Percentiles rank a stretch among this genome's conserved stretches.
phyloP scores from a whole-genome alignment of 2,797 vertebrate species.

The Sebastes matsubarae region DNA sequence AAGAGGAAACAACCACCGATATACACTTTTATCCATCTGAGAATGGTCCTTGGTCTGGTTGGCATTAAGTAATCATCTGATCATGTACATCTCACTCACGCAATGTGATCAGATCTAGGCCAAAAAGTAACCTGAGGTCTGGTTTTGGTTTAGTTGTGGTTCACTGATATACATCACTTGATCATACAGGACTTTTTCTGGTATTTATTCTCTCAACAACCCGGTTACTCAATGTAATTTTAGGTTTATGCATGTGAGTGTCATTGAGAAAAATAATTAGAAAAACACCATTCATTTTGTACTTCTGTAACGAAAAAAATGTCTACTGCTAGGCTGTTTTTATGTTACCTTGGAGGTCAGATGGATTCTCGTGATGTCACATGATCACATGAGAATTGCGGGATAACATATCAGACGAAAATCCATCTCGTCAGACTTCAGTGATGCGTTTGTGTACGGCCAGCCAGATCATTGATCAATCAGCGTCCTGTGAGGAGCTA shows the following conservation, averaged over 20 bases:
- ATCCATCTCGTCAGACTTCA: no score
- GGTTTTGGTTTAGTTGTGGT: conserved; percentile 24
- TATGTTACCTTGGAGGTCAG: no score
- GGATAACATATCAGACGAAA: no score
- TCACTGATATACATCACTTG: not conserved
- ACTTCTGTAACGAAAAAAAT: not conserved
- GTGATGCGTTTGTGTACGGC: not conserved
- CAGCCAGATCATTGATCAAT: not conserved
- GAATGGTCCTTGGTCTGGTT: conserved; percentile 11
- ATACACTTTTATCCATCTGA: conserved; percentile 50
- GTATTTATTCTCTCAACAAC: not conserved
- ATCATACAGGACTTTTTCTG: not conserved
- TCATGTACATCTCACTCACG: conserved; percentile 19
- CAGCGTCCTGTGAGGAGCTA: not conserved
- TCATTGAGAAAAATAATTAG: not conserved
- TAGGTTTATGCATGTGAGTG: not conserved
- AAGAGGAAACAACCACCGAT: conserved; percentile 53
- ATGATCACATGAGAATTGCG: no score
- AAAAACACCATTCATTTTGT: not conserved
- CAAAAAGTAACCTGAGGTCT: conserved; percentile 19
- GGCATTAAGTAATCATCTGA: conserved; percentile 22
- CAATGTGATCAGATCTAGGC: conserved; percentile 15
- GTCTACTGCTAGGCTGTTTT: not conserved
- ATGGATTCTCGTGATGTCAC: no score
- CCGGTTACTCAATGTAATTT: not conserved